Base-by-base conservation (phyloP, 2,888 invertebrate species). In the Exephanes ischioxanthus region DNA sequence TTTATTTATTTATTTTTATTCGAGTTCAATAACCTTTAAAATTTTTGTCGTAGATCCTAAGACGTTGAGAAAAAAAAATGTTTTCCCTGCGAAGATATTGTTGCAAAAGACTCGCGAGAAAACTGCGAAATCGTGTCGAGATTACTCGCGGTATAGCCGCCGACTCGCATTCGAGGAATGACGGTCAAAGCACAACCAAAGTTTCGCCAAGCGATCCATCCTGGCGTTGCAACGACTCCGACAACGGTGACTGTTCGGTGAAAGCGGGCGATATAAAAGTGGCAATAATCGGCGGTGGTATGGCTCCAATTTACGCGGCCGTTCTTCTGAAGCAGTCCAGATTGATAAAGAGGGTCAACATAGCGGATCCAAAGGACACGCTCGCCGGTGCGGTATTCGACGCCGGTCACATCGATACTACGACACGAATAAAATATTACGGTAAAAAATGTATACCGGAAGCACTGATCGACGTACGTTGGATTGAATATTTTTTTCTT, bases 261-360 rank as follows among this genome's bases (percentile, higher is more conserved):
- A 79, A 61, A 48, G 67, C 63, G 14, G 26, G 61, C 37, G 70
- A 88, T 26, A 30, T 92, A 58, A 88, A 86, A 73, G 87, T 93
- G n/a, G 90, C 89, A 63, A 90, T 93, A 77, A 89, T 93, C 19
- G 93, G 93, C 2, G 92, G 93, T 58, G 91, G 92, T 66, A 88
- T 84, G 45, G 83, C 89, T 0, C 86, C 91, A 3, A 83, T 91
- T 75, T 92, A 90, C 75, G 85, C 92, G 4, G 88, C 90, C 16
- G 45, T 92, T 53, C 89, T 93, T 67, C 84, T 93, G 11, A 94
- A 93, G 86, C 93, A 93, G 87, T 92, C 90, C 67, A 88, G 88
- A 53, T 68, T 89, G 2, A 90, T 93, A 73, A 91, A 90, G 73
- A 84, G 75, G 6, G 88, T 93, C 48, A 86, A 90, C 73, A 70